phyloP scores from a whole-genome alignment of 2,113 vertebrate species.

The Phasianus colchicus region DNA sequence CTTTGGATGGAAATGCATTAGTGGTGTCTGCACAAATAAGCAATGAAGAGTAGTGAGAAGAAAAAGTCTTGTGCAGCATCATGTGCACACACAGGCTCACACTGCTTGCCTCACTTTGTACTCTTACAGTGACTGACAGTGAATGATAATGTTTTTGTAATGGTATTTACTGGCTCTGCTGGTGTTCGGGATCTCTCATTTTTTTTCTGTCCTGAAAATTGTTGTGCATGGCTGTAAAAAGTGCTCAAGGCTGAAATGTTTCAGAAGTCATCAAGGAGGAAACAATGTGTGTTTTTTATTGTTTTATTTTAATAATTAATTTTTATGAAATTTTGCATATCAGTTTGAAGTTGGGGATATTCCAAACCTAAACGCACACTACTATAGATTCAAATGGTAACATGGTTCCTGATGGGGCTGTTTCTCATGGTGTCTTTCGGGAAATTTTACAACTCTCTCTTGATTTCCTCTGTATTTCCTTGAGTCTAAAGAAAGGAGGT shows the following conservation, averaged over 20 bases:
- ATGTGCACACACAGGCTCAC: slow-evolving; percentile 10
- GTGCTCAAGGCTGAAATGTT: slow-evolving; percentile 25
- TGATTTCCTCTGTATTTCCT: neutral
- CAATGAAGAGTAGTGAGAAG: neutral
- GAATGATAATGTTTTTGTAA: slow-evolving; percentile 67
- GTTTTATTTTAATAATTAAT: neutral
- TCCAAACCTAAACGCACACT: slow-evolving; percentile 20
- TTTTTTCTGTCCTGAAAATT: slow-evolving; percentile 38
- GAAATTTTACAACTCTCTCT: slow-evolving; percentile 27
- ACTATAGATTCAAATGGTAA: slow-evolving; percentile 37
- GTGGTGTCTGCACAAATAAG: neutral
- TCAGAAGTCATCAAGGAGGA: slow-evolving; percentile 28
- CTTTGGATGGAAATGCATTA: slow-evolving; percentile 38
- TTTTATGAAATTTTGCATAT: slow-evolving; percentile 17
- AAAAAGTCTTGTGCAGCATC: neutral
- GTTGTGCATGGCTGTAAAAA: slow-evolving; percentile 46
- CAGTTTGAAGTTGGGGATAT: slow-evolving; percentile 48
- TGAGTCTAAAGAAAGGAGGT: neutral
- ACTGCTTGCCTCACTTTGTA: slow-evolving; percentile 53
- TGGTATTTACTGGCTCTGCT: slow-evolving; percentile 57
- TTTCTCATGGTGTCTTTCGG: slow-evolving; percentile 29
- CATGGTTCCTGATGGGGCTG: neutral
- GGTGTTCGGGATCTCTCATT: slow-evolving; percentile 38
- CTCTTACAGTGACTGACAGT: slow-evolving; percentile 65
- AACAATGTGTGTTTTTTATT: neutral